These are phyloP conservation scores for Adelognathus sp. DNA, from an alignment of 2,888 invertebrate species.

Conservation along the genomic window DNA sequence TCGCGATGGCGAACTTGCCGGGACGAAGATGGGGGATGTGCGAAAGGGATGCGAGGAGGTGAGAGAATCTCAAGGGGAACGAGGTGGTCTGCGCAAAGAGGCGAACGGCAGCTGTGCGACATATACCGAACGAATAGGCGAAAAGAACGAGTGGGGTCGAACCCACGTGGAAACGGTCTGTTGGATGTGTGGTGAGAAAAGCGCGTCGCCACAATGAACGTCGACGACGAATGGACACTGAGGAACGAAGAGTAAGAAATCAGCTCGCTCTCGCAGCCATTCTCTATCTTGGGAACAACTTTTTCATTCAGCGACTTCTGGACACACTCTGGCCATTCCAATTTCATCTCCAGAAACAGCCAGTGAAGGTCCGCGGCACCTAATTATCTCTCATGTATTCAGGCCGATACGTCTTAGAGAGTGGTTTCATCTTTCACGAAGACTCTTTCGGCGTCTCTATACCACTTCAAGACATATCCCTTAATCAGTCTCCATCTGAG, in stretches of 20 bases:
- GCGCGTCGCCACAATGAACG: conserved; percentile 48
- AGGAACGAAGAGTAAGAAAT: conserved; percentile 51
- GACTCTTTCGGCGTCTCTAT: neutral
- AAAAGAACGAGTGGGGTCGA: conserved; percentile 4
- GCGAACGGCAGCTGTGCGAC: conserved; percentile 10
- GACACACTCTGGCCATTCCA: neutral
- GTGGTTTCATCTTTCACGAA: neutral
- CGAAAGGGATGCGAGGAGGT: conserved; percentile 1
- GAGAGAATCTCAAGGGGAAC: conserved; percentile 6
- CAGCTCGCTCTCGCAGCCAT: conserved; percentile 52
- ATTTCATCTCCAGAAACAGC: neutral
- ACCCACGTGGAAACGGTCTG: conserved; percentile 5
- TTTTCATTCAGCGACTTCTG: conserved; percentile 32
- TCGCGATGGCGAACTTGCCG: conserved; percentile 69
- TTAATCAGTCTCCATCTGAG: too few relatives aligned
- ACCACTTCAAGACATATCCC: too few relatives aligned
- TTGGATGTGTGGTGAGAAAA: conserved; percentile 36
- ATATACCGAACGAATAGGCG: conserved; percentile 49
- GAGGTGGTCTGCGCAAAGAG: conserved; percentile 2
- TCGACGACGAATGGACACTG: conserved; percentile 45
- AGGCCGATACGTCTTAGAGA: neutral
- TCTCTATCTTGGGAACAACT: conserved; percentile 49
- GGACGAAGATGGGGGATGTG: neutral
- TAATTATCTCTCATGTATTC: conserved; percentile 11
- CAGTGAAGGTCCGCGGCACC: neutral